Evolutionary conservation across 2,888 invertebrate genomes (phyloP).

Genomic region (Rotaria magnacalcarata): DNA sequence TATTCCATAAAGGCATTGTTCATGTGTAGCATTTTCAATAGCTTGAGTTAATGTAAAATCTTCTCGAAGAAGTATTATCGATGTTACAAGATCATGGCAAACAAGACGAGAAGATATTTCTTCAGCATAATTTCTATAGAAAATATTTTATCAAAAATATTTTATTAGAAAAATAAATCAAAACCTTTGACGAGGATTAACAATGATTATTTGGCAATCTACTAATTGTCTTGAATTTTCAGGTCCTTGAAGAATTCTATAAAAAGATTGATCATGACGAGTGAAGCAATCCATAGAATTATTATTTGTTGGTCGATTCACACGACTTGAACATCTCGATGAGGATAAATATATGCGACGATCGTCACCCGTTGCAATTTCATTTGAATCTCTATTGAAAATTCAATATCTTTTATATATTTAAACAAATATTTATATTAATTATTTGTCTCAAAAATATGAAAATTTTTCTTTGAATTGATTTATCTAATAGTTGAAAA

Average conservation of each 20-base stretch:
- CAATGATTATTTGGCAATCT: constrained; percentile 5
- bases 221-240: not conserved
- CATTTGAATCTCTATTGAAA: too few species aligned
- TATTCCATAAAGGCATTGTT: not conserved
- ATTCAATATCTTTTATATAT: too few species aligned
- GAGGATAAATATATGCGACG: too few species aligned
- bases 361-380: too few species aligned
- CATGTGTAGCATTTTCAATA: not conserved
- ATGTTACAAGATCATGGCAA: not conserved
- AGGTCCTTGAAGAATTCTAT: not conserved
- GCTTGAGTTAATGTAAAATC: constrained; percentile 1
- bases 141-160: not conserved
- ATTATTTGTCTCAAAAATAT: too few species aligned
- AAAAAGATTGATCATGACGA: not conserved
- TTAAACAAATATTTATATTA: too few species aligned
- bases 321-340: too few species aligned
- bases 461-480: too few species aligned
- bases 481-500: too few species aligned
- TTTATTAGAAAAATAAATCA: too few species aligned
- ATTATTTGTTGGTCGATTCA: too few species aligned
- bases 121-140: not conserved
- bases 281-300: too few species aligned
- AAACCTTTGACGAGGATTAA: not conserved
- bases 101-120: not conserved
- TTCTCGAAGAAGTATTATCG: not conserved